A percentile compares a stretch with the other conserved stretches of the same genome.
These are phyloP conservation scores for human (Homo sapiens) DNA, from an alignment of 2,113 vertebrate genomes.

Conservation along the genomic window GRCh38 chr2:147435001-147435500, in stretches of 20 bases:
- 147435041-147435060: slow-evolving; percentile 64
- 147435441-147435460: neutral
- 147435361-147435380: slow-evolving; percentile 41
- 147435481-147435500: neutral
- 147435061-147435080: slow-evolving; percentile 47
- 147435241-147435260: slow-evolving; percentile 78
- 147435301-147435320: slow-evolving; percentile 75
- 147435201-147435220: neutral
- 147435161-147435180: slow-evolving; percentile 35
- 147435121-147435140: slow-evolving; percentile 41
- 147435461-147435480: neutral
- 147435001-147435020: neutral
- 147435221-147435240: slow-evolving; percentile 36
- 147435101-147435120: slow-evolving; percentile 12
- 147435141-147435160: slow-evolving; percentile 14
- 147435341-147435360: slow-evolving; percentile 33
- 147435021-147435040: slow-evolving; percentile 49
- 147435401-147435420: neutral
- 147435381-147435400: slow-evolving; percentile 42
- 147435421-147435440: neutral
- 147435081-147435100: slow-evolving; percentile 50
- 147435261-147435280: slow-evolving; percentile 70
- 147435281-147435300: slow-evolving; percentile 77
- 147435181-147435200: slow-evolving; percentile 56
- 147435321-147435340: slow-evolving; percentile 69